These are phyloP conservation scores for Ceratotherium simum DNA, from an alignment of 2,113 vertebrate genomes.

Conservation along the genomic window DNA sequence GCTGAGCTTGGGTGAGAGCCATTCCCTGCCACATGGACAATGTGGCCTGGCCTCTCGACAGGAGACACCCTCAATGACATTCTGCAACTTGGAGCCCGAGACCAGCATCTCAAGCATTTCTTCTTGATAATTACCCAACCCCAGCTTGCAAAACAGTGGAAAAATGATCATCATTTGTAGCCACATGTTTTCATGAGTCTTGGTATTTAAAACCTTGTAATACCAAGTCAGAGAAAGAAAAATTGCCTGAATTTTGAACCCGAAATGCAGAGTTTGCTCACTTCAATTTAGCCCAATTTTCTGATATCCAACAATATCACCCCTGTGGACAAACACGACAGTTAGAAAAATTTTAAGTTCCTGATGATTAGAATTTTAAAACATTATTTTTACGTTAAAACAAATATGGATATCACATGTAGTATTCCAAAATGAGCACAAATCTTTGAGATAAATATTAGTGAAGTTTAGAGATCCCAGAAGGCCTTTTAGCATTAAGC, in stretches of 20 bases:
- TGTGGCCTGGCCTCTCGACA: neutral
- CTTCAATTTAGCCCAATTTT: neutral
- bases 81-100: neutral
- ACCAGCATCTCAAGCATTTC: neutral
- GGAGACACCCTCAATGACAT: neutral
- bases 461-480: neutral
- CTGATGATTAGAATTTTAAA: neutral
- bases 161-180: neutral
- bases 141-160: neutral
- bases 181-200: neutral
- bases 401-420: neutral
- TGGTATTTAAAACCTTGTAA: neutral
- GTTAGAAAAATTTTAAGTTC: neutral
- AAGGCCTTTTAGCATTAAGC: neutral
- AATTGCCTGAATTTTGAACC: neutral
- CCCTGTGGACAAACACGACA: neutral
- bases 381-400: neutral
- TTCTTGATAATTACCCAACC: neutral
- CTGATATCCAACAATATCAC: neutral
- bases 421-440: neutral
- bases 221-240: neutral
- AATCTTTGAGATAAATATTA: conserved; percentile 20
- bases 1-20: neutral
- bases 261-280: neutral
- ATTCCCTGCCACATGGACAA: neutral